Evolutionary conservation across 2,888 invertebrate genomes (phyloP).

Genomic region (Boloria selene): DNA sequence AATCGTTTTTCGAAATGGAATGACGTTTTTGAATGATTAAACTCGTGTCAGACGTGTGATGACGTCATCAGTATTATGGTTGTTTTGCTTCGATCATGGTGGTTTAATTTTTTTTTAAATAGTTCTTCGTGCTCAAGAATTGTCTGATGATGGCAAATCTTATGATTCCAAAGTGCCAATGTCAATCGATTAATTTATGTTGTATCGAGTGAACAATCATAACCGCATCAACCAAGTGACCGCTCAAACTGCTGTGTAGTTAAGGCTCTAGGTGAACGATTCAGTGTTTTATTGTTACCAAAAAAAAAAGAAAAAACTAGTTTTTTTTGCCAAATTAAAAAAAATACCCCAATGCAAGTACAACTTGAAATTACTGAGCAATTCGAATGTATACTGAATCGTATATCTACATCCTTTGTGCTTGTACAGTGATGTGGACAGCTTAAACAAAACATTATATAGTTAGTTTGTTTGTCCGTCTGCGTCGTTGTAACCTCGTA

Average conservation of each 20-base stretch:
- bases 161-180: slow-evolving; percentile 10
- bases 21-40: no score
- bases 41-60: no score
- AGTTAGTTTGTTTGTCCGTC: slow-evolving; percentile 23
- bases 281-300: slow-evolving; percentile 7
- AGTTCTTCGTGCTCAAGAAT: neutral
- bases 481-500: slow-evolving; percentile 26
- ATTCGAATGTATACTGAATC: slow-evolving; percentile 22
- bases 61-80: no score
- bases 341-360: neutral
- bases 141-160: neutral
- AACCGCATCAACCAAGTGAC: neutral
- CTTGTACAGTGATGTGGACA: slow-evolving; percentile 8
- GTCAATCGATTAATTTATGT: neutral
- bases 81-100: no score
- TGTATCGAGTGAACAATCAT: slow-evolving; percentile 1
- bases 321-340: no score
- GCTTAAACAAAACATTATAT: slow-evolving; percentile 13
- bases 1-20: no score
- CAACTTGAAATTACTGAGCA: neutral
- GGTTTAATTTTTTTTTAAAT: no score
- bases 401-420: slow-evolving; percentile 16
- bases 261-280: slow-evolving; percentile 24
- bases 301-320: neutral
- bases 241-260: slow-evolving; percentile 4